These are phyloP conservation scores for Leucoptera coffeella DNA, from an alignment of 2,888 invertebrate genomes.

Conservation along the genomic window DNA sequence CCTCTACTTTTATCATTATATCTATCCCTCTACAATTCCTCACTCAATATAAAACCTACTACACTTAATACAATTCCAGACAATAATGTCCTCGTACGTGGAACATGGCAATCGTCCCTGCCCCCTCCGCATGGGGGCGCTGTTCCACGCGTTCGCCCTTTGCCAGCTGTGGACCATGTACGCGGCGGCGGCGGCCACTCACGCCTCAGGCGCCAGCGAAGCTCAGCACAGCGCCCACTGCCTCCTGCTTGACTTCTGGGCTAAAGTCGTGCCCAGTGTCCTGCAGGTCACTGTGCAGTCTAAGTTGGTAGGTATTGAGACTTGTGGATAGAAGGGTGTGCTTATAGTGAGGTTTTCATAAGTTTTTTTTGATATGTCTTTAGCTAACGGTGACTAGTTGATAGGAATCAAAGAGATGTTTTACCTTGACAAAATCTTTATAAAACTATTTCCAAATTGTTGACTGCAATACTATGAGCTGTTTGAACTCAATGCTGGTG, in stretches of 20 bases:
- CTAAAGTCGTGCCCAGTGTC: conserved; percentile 92
- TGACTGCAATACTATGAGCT: too few relatives aligned
- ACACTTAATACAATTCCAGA: conserved; percentile 19
- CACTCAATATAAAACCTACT: too few relatives aligned
- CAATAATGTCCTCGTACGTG: conserved; percentile 93
- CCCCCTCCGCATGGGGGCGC: conserved; percentile 83
- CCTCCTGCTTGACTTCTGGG: conserved; percentile 96
- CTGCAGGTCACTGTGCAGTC: conserved; percentile 75
- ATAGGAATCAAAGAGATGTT: too few relatives aligned
- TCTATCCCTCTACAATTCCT: neutral
- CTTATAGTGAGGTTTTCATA: too few relatives aligned
- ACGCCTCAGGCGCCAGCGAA: conserved; percentile 61
- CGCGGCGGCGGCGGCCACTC: conserved; percentile 77
- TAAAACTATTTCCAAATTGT: too few relatives aligned
- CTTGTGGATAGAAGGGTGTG: too few relatives aligned
- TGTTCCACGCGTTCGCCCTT: conserved; percentile 95
- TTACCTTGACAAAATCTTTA: too few relatives aligned
- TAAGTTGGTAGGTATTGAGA: conserved; percentile 64
- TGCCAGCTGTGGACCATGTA: conserved; percentile 99
- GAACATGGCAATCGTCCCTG: conserved; percentile 85
- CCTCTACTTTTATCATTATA: too few relatives aligned
- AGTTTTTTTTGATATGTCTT: too few relatives aligned
- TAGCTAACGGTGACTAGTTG: too few relatives aligned
- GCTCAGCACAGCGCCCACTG: conserved; percentile 68
- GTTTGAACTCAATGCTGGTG: too few relatives aligned